These are phyloP conservation scores for Prunella fulvescens DNA, from an alignment of 2,113 vertebrate species.

Conservation along the genomic window DNA sequence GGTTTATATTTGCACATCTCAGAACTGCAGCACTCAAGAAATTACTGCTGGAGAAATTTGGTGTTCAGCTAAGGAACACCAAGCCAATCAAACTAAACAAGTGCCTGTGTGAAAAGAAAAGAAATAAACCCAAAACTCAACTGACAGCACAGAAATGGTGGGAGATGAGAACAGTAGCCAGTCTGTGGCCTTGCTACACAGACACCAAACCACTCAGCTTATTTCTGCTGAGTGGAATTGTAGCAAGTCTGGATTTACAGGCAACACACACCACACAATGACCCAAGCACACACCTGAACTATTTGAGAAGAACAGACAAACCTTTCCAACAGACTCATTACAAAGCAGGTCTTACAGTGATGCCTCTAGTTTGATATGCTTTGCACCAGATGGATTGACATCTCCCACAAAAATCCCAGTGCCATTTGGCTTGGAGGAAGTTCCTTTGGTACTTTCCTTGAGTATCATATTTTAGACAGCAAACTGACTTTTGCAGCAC, in stretches of 20 bases:
- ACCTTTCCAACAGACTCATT: neutral
- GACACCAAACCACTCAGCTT: neutral
- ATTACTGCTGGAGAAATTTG: neutral
- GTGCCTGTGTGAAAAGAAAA: neutral
- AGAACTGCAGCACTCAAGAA: neutral
- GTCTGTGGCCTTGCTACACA: accelerated
- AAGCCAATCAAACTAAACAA: neutral
- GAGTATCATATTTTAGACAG: neutral
- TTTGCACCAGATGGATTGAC: neutral
- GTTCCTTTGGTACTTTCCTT: neutral
- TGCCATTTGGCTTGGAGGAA: neutral
- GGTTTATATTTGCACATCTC: neutral
- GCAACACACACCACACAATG: neutral
- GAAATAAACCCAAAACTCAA: neutral
- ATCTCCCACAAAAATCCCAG: neutral
- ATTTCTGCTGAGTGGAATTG: neutral
- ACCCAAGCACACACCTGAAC: neutral
- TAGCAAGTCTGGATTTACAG: neutral
- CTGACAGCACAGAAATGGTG: neutral
- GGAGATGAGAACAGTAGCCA: neutral
- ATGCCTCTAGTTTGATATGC: neutral
- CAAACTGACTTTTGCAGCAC: neutral
- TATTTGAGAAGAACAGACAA: neutral
- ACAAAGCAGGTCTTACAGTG: neutral
- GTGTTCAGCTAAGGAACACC: neutral